A percentile compares a stretch with the other conserved stretches of the same genome.
Evolutionary conservation across 2,888 invertebrate species (phyloP).

Genomic region (Cheiracanthium punctorium): DNA sequence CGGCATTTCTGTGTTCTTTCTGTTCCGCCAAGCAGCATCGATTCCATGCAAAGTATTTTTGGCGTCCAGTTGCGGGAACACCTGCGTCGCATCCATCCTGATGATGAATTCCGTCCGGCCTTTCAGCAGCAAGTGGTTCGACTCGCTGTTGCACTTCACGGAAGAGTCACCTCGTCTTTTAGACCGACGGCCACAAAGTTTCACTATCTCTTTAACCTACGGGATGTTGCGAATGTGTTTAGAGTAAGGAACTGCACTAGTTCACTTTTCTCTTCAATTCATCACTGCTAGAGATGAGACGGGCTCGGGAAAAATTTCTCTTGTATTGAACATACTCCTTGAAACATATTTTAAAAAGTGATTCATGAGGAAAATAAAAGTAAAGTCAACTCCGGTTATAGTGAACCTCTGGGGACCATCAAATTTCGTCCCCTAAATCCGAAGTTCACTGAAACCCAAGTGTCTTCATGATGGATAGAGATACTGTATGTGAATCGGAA

Average conservation of each 20-base stretch:
- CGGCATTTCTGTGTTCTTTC: conserved; percentile 78
- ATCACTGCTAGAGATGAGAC: no score
- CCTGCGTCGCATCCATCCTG: conserved; percentile 77
- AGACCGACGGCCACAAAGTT: conserved; percentile 97
- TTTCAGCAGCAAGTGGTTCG: conserved; percentile 85
- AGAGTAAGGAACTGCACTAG: conserved; percentile 82
- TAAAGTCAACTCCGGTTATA: no score
- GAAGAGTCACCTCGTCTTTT: conserved; percentile 90
- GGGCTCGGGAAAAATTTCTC: no score
- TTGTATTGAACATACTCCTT: no score
- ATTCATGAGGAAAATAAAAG: no score
- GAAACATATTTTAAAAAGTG: no score
- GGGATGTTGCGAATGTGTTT: conserved; percentile 96
- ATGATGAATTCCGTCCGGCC: conserved; percentile 74
- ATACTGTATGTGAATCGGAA: no score
- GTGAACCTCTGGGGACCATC: no score
- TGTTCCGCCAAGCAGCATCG: conserved; percentile 86
- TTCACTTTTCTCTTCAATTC: not conserved
- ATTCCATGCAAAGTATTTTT: conserved; percentile 91
- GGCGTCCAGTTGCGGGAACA: conserved; percentile 91
- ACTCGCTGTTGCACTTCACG: conserved; percentile 89
- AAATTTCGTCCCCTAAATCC: no score
- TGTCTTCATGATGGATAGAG: no score
- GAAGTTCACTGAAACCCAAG: no score
- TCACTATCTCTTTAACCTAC: conserved; percentile 95